Percentiles rank a stretch among this genome's conserved stretches.
phyloP scores from a whole-genome alignment of 2,113 vertebrate genomes.

The Aptenodytes forsteri region DNA sequence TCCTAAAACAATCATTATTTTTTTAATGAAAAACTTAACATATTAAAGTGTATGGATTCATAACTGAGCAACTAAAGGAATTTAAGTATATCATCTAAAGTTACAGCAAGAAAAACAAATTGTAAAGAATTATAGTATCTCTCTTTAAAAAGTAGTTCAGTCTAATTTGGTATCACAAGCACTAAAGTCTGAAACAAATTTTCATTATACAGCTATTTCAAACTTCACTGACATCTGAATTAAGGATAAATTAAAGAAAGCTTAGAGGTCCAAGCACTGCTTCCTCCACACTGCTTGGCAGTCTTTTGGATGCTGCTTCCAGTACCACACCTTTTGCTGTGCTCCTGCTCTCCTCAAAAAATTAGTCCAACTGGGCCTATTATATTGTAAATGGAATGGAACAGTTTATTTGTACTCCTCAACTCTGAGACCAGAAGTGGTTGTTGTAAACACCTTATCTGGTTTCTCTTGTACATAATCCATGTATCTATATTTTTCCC shows the following conservation, averaged over 20 bases:
- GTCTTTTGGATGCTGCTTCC: background rate
- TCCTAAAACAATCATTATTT: background rate
- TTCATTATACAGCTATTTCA: background rate
- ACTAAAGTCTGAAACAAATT: background rate
- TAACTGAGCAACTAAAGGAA: background rate
- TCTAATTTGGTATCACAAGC: background rate
- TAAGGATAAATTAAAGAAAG: background rate
- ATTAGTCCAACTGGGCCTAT: background rate
- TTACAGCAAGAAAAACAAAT: background rate
- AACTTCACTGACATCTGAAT: background rate
- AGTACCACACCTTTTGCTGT: background rate
- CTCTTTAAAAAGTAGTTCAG: background rate
- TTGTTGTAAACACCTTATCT: background rate
- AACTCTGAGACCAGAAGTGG: background rate
- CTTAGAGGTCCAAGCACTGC: background rate
- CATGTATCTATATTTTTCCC: background rate
- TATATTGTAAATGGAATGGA: background rate
- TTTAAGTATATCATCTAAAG: background rate
- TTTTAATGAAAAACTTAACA: background rate
- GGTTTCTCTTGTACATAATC: background rate
- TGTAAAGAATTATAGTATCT: background rate
- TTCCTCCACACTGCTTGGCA: background rate
- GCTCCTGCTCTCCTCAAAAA: background rate
- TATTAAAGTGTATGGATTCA: background rate
- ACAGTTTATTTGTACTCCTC: background rate